These are phyloP conservation scores for Apostichopus japonicus DNA, from an alignment of 35 echinoderm and acorn worm genomes.

Conservation along the genomic window DNA sequence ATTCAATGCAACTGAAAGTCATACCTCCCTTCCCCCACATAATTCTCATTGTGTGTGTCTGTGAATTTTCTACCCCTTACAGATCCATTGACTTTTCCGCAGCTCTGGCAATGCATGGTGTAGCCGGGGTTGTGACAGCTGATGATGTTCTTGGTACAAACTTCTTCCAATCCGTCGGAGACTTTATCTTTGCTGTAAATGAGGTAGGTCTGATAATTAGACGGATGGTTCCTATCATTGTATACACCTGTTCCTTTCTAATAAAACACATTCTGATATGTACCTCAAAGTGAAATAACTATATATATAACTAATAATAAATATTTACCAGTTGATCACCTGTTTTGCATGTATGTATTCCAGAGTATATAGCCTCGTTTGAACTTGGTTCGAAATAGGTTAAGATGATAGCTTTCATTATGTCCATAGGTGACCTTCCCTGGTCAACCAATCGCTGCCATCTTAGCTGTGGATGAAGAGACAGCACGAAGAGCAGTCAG, in stretches of 20 bases:
- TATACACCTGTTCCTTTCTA: background rate
- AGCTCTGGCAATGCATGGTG: slow-evolving; percentile 71
- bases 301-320: background rate
- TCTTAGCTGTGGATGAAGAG: slow-evolving; percentile 37
- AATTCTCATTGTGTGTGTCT: background rate
- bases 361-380: background rate
- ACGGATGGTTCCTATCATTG: too few species aligned
- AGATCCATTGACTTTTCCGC: slow-evolving; percentile 77
- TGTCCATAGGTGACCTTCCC: background rate
- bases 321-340: background rate
- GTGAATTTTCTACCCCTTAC: background rate
- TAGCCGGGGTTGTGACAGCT: slow-evolving; percentile 60
- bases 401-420: background rate
- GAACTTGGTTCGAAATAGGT: too few species aligned
- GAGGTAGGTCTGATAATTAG: slow-evolving; percentile 1
- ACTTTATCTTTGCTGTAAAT: slow-evolving; percentile 16
- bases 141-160: slow-evolving; percentile 79
- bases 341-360: background rate
- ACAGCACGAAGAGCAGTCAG: slow-evolving; percentile 33
- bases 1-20: too few species aligned
- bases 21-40: too few species aligned
- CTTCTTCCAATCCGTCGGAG: background rate
- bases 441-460: slow-evolving; percentile 29
- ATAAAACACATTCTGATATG: background rate
- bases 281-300: background rate